Conservation (phyloP, 92 coral and sea anemone species). For the Epizoanthus rinbou region DNA sequence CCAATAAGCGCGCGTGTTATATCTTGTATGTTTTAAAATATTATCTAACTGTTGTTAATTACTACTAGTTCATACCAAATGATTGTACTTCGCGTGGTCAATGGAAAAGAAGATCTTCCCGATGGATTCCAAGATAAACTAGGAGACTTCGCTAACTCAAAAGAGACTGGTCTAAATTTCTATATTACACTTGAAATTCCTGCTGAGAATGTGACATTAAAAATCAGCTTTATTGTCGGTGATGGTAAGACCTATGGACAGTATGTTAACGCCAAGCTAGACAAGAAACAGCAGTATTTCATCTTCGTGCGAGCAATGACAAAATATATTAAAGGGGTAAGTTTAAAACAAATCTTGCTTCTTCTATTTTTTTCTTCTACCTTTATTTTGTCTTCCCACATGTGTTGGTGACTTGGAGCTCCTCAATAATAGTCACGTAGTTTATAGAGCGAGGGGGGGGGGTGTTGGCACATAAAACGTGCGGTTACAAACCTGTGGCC, state of each 20-base stretch:
- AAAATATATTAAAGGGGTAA: background rate
- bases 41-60: too few species aligned
- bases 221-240: conserved; percentile 45
- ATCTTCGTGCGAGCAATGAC: conserved; percentile 43
- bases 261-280: conserved; percentile 45
- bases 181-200: conserved; percentile 37
- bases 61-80: conserved; percentile 15
- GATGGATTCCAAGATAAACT: background rate
- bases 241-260: conserved; percentile 46
- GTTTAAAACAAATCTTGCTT: background rate
- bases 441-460: too few species aligned
- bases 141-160: background rate
- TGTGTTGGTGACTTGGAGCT: too few species aligned
- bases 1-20: too few species aligned
- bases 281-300: conserved; percentile 19
- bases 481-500: too few species aligned
- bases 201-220: conserved; percentile 11
- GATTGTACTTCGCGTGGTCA: background rate
- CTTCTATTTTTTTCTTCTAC: too few species aligned
- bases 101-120: background rate
- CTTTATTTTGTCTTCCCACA: too few species aligned
- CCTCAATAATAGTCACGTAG: too few species aligned
- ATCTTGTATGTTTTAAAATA: too few species aligned
- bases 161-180: background rate
- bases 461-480: too few species aligned